Evolutionary conservation across 2,888 invertebrate species (phyloP).

Genomic region (Perizoma affinitatum): DNA sequence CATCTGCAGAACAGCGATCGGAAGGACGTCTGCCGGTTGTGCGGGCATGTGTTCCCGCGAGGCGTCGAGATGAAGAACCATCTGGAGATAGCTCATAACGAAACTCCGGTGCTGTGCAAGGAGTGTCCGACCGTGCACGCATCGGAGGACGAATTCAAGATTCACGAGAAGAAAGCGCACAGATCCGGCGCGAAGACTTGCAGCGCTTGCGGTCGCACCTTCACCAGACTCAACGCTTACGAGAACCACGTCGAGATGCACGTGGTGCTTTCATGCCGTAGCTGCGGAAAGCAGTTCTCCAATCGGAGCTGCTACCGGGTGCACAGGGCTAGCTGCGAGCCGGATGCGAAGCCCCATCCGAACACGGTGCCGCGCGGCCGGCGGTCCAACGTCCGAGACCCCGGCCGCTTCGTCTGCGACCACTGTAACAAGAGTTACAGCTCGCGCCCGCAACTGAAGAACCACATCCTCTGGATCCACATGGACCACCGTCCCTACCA

Average conservation of each 20-base stretch:
- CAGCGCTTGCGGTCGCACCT: conserved; percentile 65
- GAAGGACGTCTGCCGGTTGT: conserved; percentile 66
- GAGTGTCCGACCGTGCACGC: conserved; percentile 62
- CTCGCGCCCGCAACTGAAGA: conserved; percentile 70
- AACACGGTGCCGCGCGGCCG: conserved; percentile 55
- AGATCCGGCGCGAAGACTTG: conserved; percentile 58
- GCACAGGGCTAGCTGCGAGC: conserved; percentile 69
- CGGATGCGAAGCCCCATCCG: conserved; percentile 64
- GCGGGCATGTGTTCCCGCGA: conserved; percentile 56
- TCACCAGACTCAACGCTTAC: conserved; percentile 58
- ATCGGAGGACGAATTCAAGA: conserved; percentile 47
- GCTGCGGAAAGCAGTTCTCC: conserved; percentile 67
- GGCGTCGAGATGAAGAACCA: conserved; percentile 64
- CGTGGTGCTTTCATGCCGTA: conserved; percentile 65
- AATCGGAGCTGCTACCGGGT: conserved; percentile 71
- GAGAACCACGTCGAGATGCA: conserved; percentile 73
- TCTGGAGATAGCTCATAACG: conserved; percentile 52
- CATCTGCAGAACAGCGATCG: conserved; percentile 72
- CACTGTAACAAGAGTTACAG: conserved; percentile 68
- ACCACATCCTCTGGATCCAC: conserved; percentile 79
- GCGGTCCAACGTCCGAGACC: conserved; percentile 69
- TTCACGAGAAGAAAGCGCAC: conserved; percentile 59
- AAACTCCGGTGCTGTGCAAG: conserved; percentile 50
- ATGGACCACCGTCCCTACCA: conserved; percentile 76
- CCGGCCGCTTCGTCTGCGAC: conserved; percentile 69